A percentile compares a stretch with the other conserved stretches of the same genome.
These are phyloP conservation scores for Alsophila aescularia DNA, from an alignment of 2,888 invertebrate species.

Conservation along the genomic window DNA sequence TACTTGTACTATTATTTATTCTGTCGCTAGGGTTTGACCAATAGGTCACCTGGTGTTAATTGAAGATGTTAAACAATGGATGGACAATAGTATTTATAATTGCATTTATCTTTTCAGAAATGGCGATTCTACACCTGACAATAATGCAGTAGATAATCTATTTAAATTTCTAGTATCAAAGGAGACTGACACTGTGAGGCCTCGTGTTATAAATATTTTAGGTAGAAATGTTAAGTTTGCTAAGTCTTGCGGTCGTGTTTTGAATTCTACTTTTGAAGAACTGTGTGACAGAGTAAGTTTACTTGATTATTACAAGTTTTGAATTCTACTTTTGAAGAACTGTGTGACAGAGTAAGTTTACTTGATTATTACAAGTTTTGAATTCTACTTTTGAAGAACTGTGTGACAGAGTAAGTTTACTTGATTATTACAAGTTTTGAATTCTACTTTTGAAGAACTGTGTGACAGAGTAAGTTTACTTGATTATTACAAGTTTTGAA, in stretches of 20 bases:
- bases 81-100: neutral
- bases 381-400: conserved; percentile 95
- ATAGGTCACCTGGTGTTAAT: too few species aligned
- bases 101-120: conserved; percentile 82
- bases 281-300: conserved; percentile 93
- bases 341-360: conserved; percentile 93
- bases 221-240: conserved; percentile 95
- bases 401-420: conserved; percentile 92
- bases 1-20: too few species aligned
- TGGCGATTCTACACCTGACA: conserved; percentile 83
- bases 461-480: conserved; percentile 93
- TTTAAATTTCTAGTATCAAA: conserved; percentile 95
- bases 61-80: too few species aligned
- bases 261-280: conserved; percentile 95
- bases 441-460: conserved; percentile 94
- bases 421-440: too few species aligned
- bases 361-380: too few species aligned
- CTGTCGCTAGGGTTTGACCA: too few species aligned
- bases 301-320: too few species aligned
- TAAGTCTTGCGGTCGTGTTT: conserved; percentile 95
- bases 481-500: too few species aligned
- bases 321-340: conserved; percentile 94
- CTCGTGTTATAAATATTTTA: conserved; percentile 93
- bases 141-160: conserved; percentile 88
- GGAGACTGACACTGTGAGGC: conserved; percentile 94